Conservation (phyloP, 2,113 vertebrate species). For the Myxocyprinus asiaticus region DNA sequence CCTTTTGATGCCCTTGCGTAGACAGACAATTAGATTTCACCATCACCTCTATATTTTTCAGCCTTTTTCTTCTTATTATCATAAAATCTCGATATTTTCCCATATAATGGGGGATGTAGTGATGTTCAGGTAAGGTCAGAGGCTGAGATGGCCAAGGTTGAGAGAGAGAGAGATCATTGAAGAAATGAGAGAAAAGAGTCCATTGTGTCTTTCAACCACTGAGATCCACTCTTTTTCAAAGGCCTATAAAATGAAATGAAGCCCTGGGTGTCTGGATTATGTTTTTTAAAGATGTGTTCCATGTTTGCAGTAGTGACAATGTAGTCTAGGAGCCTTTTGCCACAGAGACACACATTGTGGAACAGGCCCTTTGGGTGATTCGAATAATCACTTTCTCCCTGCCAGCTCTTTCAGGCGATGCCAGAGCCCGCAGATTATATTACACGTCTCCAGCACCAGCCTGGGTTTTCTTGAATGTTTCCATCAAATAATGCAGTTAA, state of each 20-base stretch:
- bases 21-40: slow-evolving; percentile 77
- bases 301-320: slow-evolving; percentile 43
- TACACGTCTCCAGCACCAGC: slow-evolving; percentile 15
- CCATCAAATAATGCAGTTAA: slow-evolving; percentile 12
- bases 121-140: slow-evolving; percentile 47
- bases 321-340: slow-evolving; percentile 41
- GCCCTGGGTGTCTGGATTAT: slow-evolving; percentile 42
- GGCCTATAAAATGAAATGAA: slow-evolving; percentile 38
- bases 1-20: slow-evolving; percentile 76
- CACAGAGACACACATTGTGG: slow-evolving; percentile 30
- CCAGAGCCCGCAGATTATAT: slow-evolving; percentile 45
- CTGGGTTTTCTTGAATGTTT: slow-evolving; percentile 1
- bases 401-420: slow-evolving; percentile 37
- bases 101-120: slow-evolving; percentile 61
- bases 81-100: slow-evolving; percentile 57
- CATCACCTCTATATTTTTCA: slow-evolving; percentile 42
- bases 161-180: neutral
- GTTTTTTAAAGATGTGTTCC: slow-evolving; percentile 48
- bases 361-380: slow-evolving; percentile 45
- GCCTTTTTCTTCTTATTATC: slow-evolving; percentile 52
- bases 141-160: slow-evolving; percentile 17
- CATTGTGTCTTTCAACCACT: neutral
- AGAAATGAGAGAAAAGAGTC: slow-evolving; percentile 25
- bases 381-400: slow-evolving; percentile 47
- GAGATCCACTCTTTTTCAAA: slow-evolving; percentile 34